Percentiles rank a stretch among this genome's conserved stretches.
phyloP scores from a whole-genome alignment of 2,113 vertebrate species.

The Canis aureus region DNA sequence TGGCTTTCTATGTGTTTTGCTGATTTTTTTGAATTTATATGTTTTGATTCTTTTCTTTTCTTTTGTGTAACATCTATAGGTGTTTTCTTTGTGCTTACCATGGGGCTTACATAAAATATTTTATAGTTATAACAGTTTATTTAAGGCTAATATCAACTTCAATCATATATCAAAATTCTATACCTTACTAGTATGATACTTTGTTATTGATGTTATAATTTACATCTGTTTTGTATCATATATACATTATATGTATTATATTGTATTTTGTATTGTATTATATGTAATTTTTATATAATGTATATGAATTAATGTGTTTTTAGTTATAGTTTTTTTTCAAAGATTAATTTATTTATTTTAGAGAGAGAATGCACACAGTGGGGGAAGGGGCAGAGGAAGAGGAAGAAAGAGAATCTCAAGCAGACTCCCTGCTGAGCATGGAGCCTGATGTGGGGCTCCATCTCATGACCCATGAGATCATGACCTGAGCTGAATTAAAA shows the following conservation, averaged over 20 bases:
- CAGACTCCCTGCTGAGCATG: no score
- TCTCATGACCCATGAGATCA: no score
- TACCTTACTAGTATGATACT: not conserved
- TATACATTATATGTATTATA: no score
- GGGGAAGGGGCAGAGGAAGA: not conserved
- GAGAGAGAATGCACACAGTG: not conserved
- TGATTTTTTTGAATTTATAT: not conserved
- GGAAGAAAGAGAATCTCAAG: no score
- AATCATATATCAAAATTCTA: not conserved
- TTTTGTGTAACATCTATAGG: not conserved
- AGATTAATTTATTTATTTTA: not conserved
- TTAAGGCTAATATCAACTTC: not conserved
- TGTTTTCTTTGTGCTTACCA: not conserved
- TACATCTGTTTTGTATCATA: not conserved
- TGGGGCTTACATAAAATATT: not conserved
- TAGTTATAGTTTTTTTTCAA: not conserved
- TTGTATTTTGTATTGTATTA: no score
- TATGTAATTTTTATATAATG: not conserved
- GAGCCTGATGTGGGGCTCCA: no score
- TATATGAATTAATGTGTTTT: not conserved
- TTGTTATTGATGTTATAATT: not conserved
- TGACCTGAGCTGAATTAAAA: no score
- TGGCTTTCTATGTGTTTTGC: not conserved
- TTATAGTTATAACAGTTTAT: not conserved
- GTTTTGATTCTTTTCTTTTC: not conserved